Evolutionary conservation across 1,140 invertebrate species (phyloP).

Genomic region (Cheumatopsyche charites): DNA sequence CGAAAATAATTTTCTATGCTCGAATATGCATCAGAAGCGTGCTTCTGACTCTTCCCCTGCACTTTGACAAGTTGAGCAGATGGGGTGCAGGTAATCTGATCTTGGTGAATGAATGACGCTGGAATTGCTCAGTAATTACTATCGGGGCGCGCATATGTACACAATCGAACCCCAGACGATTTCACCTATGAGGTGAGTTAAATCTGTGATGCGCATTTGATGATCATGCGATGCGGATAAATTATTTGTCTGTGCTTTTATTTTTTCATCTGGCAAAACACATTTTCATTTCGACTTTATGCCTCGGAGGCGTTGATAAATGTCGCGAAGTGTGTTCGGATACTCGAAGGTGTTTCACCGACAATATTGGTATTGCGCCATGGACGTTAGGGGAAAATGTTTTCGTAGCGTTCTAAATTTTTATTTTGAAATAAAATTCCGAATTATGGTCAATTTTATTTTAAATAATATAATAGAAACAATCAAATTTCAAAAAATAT

Average conservation of each 20-base stretch:
- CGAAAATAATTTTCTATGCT: not conserved
- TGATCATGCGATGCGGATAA: not conserved
- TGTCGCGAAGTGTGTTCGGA: no score
- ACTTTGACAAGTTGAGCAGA: not conserved
- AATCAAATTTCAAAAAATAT: no score
- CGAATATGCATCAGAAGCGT: not conserved
- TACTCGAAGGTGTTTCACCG: not conserved
- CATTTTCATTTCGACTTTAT: no score
- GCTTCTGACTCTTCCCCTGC: not conserved
- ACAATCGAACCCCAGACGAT: not conserved
- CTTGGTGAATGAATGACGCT: constrained; percentile 38
- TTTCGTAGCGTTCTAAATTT: no score
- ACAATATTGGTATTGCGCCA: not conserved
- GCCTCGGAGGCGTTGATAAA: no score
- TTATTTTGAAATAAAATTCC: no score
- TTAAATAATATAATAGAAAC: no score
- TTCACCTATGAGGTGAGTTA: constrained; percentile 36
- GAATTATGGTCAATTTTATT: no score
- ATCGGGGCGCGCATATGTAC: constrained; percentile 34
- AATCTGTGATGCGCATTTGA: no score
- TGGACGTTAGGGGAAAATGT: no score
- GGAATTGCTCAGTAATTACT: constrained; percentile 45
- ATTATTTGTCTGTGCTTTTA: no score
- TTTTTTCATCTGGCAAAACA: no score
- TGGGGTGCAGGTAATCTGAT: constrained; percentile 42